These are phyloP conservation scores for Tethea ocularis DNA, from an alignment of 2,888 invertebrate genomes.

Conservation along the genomic window DNA sequence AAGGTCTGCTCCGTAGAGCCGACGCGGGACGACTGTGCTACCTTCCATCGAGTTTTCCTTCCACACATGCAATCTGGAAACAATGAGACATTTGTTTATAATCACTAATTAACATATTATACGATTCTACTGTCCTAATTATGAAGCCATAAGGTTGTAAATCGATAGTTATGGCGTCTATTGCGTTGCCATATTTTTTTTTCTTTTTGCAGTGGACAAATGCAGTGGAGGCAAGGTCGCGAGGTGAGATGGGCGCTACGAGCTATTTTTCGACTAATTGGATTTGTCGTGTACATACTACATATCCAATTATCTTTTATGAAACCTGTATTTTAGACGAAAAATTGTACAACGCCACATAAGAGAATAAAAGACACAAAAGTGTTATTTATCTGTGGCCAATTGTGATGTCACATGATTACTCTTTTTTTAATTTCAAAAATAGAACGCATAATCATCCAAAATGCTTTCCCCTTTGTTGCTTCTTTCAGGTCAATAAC, in stretches of 20 bases:
- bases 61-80: constrained; percentile 22
- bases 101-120: constrained; percentile 1
- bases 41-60: constrained; percentile 25
- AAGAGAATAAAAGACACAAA: too few relatives aligned
- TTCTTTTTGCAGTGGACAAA: constrained; percentile 14
- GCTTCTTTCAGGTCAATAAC: not conserved
- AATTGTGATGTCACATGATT: too few relatives aligned
- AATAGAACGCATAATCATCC: not conserved
- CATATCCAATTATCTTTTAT: not conserved
- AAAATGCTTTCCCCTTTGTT: not conserved
- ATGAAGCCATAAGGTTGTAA: not conserved
- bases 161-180: not conserved
- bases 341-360: not conserved
- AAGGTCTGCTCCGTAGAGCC: constrained; percentile 62
- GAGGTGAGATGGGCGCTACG: not conserved
- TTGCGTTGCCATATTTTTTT: not conserved
- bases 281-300: not conserved
- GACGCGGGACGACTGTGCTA: constrained; percentile 61
- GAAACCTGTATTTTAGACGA: not conserved
- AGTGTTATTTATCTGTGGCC: too few relatives aligned
- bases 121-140: not conserved
- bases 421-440: not conserved
- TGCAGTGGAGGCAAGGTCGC: constrained; percentile 1
- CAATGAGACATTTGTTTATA: constrained; percentile 13
- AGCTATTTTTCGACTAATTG: constrained; percentile 4